These are phyloP conservation scores for Cacoxenus indagator DNA, from an alignment of 2,888 invertebrate species.

Conservation along the genomic window DNA sequence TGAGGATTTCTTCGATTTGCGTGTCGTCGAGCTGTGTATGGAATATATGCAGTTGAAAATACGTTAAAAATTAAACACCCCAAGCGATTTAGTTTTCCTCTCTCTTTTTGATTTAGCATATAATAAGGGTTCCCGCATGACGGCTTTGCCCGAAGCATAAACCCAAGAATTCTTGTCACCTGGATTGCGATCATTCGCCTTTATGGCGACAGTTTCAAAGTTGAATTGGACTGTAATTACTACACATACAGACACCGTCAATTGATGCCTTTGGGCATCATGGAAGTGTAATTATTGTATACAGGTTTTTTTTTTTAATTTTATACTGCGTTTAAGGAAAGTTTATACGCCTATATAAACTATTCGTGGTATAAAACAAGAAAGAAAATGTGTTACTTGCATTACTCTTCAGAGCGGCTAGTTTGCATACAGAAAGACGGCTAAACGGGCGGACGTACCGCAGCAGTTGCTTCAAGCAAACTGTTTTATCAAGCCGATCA, in stretches of 20 bases:
- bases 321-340: too few relatives aligned
- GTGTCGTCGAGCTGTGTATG: background rate
- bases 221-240: constrained; percentile 47
- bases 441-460: too few relatives aligned
- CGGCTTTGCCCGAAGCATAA: constrained; percentile 8
- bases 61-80: constrained; percentile 55
- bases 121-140: constrained; percentile 48
- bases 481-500: too few relatives aligned
- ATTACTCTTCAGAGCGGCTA: too few relatives aligned
- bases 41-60: constrained; percentile 57
- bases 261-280: too few relatives aligned
- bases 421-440: too few relatives aligned
- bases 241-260: background rate
- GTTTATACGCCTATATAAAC: too few relatives aligned
- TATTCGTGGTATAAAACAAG: too few relatives aligned
- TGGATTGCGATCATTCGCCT: constrained; percentile 37
- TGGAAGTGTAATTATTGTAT: background rate
- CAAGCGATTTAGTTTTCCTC: background rate
- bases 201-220: constrained; percentile 55
- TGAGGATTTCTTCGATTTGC: background rate
- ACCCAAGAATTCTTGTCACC: constrained; percentile 45
- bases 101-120: constrained; percentile 53
- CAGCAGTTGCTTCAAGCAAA: too few relatives aligned
- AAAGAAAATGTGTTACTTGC: too few relatives aligned
- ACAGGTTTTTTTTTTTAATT: background rate